Conservation (phyloP, 2,888 invertebrate species). For the Drosophila nigritarsus region DNA sequence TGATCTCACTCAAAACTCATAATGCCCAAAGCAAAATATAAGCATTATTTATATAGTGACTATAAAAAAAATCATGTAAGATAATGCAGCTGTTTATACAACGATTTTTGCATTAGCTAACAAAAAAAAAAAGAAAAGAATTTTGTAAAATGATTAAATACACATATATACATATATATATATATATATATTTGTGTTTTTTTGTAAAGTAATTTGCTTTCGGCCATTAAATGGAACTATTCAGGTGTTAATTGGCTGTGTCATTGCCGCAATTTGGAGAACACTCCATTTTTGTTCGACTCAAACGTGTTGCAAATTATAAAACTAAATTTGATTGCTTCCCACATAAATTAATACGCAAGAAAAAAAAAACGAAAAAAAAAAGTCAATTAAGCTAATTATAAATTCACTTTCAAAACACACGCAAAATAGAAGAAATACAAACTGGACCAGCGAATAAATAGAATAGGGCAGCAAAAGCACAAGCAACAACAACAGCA, state of each 20-base stretch:
- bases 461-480: slow-evolving; percentile 24
- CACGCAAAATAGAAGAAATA: slow-evolving; percentile 5
- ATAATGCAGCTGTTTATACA: slow-evolving; percentile 14
- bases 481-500: slow-evolving; percentile 13
- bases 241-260: slow-evolving; percentile 46
- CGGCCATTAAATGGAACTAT: slow-evolving; percentile 14
- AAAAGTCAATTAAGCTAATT: slow-evolving; percentile 49
- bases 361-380: not conserved
- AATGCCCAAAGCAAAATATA: not conserved
- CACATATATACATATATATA: not conserved
- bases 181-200: not conserved
- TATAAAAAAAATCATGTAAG: not conserved
- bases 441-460: slow-evolving; percentile 16
- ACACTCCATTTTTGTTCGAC: not conserved
- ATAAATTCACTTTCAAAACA: slow-evolving; percentile 71
- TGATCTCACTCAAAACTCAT: not conserved
- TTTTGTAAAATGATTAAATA: slow-evolving; percentile 7
- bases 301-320: slow-evolving; percentile 4
- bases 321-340: slow-evolving; percentile 36
- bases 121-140: slow-evolving; percentile 19
- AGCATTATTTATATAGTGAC: not conserved
- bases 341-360: slow-evolving; percentile 66
- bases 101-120: not conserved
- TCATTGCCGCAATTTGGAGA: slow-evolving; percentile 17
- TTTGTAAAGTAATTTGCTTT: not conserved